Conservation (phyloP, 2,797 vertebrate genomes). For the Enteromius afrohamiltoni region DNA sequence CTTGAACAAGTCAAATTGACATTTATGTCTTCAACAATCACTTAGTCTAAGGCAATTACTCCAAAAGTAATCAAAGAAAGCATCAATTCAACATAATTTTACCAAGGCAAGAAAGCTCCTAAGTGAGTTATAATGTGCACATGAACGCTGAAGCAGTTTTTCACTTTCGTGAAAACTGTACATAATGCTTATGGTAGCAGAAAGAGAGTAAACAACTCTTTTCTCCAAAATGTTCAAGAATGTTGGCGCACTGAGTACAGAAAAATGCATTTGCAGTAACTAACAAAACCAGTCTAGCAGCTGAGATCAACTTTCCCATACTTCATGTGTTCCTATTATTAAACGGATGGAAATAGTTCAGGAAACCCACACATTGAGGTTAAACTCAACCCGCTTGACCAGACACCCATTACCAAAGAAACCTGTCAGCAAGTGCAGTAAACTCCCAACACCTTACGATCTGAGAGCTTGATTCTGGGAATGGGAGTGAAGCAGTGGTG, state of each 20-base stretch:
- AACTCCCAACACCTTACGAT: neutral
- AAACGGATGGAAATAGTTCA: neutral
- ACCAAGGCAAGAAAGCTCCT: neutral
- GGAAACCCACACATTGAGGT: neutral
- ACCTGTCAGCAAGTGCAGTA: neutral
- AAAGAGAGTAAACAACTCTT: neutral
- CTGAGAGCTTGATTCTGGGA: neutral
- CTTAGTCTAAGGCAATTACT: neutral
- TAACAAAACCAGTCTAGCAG: slow-evolving; percentile 7
- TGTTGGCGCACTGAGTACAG: neutral
- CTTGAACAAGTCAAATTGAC: neutral
- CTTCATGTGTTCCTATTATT: neutral
- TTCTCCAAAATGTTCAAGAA: neutral
- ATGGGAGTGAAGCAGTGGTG: neutral
- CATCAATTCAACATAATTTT: neutral
- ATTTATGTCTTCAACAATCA: neutral
- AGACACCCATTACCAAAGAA: neutral
- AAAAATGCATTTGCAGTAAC: neutral
- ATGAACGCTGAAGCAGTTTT: neutral
- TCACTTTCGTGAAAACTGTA: neutral
- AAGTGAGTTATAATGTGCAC: neutral
- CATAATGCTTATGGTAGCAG: neutral
- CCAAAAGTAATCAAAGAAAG: neutral
- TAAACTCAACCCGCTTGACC: neutral
- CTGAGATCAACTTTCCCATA: neutral